Base-by-base conservation (phyloP, 1,140 invertebrate genomes). In the Scylla paramamosain region DNA sequence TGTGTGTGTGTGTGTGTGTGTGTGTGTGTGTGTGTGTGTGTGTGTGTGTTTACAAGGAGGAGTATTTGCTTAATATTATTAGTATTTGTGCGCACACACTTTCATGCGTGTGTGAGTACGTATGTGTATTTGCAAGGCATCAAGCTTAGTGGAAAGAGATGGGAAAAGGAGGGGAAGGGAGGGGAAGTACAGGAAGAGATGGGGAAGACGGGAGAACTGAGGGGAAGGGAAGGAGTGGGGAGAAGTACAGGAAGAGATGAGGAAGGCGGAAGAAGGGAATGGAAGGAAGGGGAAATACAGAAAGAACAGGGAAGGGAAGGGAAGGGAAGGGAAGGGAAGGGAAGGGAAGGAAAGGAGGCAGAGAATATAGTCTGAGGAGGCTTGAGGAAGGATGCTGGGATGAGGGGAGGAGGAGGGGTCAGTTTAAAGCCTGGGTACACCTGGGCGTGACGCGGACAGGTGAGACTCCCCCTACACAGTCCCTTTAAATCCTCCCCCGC, bases 1-100 rank as follows among this genome's bases (percentile, higher is more conserved):
- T 77, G 67, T 77, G 59, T 67, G 59, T 67, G 59, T 67, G 59
- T 67, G 59, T 67, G 59, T 67, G 59, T 67, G 59, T 67, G 59
- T 67, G 59, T 67, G 59, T 67, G 59, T 67, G 59, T 67, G 59
- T 67, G 8, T 67, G 20, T 25, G 59, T 67, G 59, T 67, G 20
- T 8, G 20, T 67, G 59, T 67, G 59, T 67, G 8, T 67, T 3
- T 67, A 20, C 0, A n/a, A 77, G 12, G 67, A 77, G 10, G 10
- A 59, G 10, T 59, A 14, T 59, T 59, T 59, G 52, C 12, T 39
- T 39, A 39, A 39, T 39, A 39, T 39, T 39, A 39, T 39, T 39
- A 39, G 1, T 39, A 39, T 39, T 39, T 12, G 52, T 59, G 2
- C 16, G 52, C 0, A 14, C 16, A 59, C 52, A 59, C 16, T n/a